Conservation (phyloP, 35 echinoderm and acorn worm genomes). For the Hemicentrotus pulcherrimus region DNA sequence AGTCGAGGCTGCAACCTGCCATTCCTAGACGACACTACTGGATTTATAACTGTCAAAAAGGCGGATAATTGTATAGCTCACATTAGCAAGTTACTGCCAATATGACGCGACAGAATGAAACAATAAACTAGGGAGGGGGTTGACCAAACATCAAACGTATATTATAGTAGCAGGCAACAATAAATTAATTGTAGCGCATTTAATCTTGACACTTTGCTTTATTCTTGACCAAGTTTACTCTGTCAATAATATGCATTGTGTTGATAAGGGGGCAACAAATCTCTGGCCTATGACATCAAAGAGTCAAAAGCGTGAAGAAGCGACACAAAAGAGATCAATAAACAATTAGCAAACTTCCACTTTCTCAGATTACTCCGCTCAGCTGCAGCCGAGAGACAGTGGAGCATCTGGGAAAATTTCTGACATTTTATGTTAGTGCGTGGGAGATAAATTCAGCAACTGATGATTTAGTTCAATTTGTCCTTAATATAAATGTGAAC, state of each 20-base stretch:
- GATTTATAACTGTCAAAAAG: background rate
- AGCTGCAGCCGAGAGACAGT: background rate
- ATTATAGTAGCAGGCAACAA: background rate
- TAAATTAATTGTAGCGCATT: constrained; percentile 34
- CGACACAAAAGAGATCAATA: background rate
- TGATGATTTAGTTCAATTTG: background rate
- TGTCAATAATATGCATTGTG: background rate
- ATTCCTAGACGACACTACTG: background rate
- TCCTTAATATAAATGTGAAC: background rate
- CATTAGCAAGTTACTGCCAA: constrained; percentile 50
- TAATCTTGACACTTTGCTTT: background rate
- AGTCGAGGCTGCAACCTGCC: background rate
- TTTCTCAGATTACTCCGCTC: background rate
- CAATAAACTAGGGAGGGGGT: background rate
- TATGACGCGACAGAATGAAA: background rate
- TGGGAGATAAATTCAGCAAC: background rate
- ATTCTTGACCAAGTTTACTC: background rate
- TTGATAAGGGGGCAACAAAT: background rate
- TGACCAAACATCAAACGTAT: background rate
- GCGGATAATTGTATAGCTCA: constrained; percentile 27
- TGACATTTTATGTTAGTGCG: background rate
- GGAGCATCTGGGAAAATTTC: background rate
- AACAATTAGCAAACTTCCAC: background rate
- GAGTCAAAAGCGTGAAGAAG: background rate
- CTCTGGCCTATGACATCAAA: background rate